phyloP scores from a whole-genome alignment of 2,113 vertebrate genomes.

The Nothobranchius furzeri region DNA sequence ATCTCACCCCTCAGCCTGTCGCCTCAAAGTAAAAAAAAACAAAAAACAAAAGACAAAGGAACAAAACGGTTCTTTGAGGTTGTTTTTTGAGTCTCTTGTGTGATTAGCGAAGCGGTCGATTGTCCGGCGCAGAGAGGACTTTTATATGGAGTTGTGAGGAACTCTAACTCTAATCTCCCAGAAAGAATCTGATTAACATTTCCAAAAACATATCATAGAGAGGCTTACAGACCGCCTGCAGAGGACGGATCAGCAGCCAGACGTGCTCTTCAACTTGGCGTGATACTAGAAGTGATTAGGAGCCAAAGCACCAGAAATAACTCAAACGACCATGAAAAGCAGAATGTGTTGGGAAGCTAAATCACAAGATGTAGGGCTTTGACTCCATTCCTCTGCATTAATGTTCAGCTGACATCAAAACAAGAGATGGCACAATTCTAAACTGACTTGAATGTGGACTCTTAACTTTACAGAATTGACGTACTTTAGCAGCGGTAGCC shows the following conservation, averaged over 20 bases:
- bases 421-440: too few species aligned
- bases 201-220: constrained; percentile 26
- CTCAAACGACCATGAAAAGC: not conserved
- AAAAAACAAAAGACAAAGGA: too few species aligned
- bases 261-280: constrained; percentile 18
- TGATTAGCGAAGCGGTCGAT: not conserved
- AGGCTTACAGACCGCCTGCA: constrained; percentile 23
- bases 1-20: constrained; percentile 1
- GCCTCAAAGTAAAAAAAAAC: not conserved
- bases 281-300: constrained; percentile 5
- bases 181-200: constrained; percentile 32
- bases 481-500: too few species aligned
- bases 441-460: too few species aligned
- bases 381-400: not conserved
- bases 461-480: too few species aligned
- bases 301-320: constrained; percentile 21
- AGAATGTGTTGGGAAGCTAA: not conserved
- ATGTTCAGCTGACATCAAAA: too few species aligned
- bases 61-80: not conserved
- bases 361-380: not conserved
- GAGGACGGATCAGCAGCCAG: constrained; percentile 16
- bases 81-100: not conserved
- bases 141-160: not conserved
- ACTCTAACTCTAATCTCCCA: constrained; percentile 10
- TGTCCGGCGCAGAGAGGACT: not conserved